Base-by-base conservation (phyloP, 2,113 vertebrate genomes). In the Oenanthe melanoleuca region DNA sequence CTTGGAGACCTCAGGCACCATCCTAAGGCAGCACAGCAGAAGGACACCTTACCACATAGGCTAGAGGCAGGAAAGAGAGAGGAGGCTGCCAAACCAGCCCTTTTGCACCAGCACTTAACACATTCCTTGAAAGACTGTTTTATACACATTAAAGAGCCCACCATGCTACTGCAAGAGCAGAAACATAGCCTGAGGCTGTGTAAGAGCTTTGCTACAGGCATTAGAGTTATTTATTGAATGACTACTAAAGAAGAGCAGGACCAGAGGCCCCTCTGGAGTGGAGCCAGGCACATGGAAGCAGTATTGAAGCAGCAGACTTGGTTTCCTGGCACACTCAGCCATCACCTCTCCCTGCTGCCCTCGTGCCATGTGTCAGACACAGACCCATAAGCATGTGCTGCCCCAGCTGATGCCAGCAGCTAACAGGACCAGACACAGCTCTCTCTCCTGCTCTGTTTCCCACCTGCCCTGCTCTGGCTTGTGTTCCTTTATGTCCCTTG, bases 141-240 rank as follows among this genome's bases (percentile, higher is more conserved):
- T 65, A 24, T 53, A 80, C 53, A 86, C 52, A 74, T 84, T 67
- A 45, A 40, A 88, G 55, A 96, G 89, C 80, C 65, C 75, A 50
- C 57, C 57, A 60, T 1, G 65, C 89, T 88, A 56, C 90, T 88
- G 80, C 69, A 80, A 74, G 60, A 96, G 90, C 10, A 0, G 82
- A 86, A 89, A 93, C 9, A 3, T 82, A 89, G 74, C 75, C 89
- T 67, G 71, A 91, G 44, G 55, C 89, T 83, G 64, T 20, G 38
- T 73, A 86, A 80, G 86, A 42, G 77, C 85, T 94, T 93, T 56
- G 93, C 86, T 92, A 34, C 0, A 45, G 91, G 82, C 88, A 79
- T 95, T 96, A 88, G 66, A 80, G 63, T 85, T 95, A 95, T 94
- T 96, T 97, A 96, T 96, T 95, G 65, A 96, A 78, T 57, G 92